phyloP scores from a whole-genome alignment of 2,797 vertebrate genomes.

The Garrulus glandarius region DNA sequence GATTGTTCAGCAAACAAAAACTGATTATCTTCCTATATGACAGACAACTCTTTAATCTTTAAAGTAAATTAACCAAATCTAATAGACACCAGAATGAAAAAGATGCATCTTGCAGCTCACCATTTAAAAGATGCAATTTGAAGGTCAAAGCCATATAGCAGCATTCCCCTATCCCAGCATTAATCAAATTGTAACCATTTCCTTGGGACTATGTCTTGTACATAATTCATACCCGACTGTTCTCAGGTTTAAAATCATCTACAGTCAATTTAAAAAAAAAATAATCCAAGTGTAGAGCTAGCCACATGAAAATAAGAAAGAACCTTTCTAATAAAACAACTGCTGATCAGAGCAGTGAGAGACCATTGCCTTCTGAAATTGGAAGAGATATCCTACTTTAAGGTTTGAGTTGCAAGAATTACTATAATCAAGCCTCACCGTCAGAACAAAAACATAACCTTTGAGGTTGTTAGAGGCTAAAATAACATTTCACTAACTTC shows the following conservation, averaged over 20 bases:
- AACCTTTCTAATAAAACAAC: background rate
- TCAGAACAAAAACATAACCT: conserved; percentile 57
- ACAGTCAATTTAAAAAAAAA: background rate
- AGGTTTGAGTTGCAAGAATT: conserved; percentile 53
- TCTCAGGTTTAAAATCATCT: background rate
- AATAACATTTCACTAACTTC: conserved; percentile 50
- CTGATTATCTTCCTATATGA: background rate
- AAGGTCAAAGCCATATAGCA: conserved; percentile 43
- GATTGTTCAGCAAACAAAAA: background rate
- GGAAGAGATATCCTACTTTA: conserved; percentile 38
- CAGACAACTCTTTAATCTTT: background rate
- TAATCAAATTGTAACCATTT: conserved; percentile 47
- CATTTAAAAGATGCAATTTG: conserved; percentile 3
- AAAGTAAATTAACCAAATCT: conserved; percentile 27
- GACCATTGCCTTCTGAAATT: background rate
- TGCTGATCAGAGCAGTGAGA: background rate
- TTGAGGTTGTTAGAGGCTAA: conserved; percentile 50
- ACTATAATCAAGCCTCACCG: conserved; percentile 52
- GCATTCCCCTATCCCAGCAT: background rate
- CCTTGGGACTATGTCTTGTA: conserved; percentile 15
- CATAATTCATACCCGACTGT: conserved; percentile 23
- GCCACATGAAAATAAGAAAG: background rate
- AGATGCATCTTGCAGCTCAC: background rate
- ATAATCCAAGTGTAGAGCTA: background rate
- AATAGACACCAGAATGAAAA: conserved; percentile 13